phyloP scores from a whole-genome alignment of 2,113 vertebrate genomes.

The Tapirus terrestris region DNA sequence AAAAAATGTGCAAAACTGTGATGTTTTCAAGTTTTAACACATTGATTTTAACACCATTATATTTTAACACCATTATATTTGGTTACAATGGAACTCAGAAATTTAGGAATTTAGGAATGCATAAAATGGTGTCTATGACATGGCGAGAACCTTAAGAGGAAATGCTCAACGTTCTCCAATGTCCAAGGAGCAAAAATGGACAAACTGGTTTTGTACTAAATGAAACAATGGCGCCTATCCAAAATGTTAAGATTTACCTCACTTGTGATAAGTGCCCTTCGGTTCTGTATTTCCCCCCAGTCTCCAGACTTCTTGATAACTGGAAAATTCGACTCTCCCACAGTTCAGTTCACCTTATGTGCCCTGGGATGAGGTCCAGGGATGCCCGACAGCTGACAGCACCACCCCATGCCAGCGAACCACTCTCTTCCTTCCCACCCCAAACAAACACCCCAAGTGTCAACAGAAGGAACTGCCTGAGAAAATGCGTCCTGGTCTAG shows the following conservation, averaged over 20 bases:
- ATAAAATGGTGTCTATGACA: rapidly evolving
- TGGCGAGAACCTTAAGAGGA: not conserved
- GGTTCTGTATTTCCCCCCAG: not conserved
- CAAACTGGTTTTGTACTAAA: not conserved
- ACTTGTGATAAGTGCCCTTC: not conserved
- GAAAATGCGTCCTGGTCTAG: not conserved
- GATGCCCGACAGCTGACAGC: not conserved
- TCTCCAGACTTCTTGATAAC: not conserved
- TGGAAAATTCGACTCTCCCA: not conserved
- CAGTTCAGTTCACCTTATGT: not conserved
- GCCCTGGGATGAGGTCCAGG: not conserved
- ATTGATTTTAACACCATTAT: rapidly evolving
- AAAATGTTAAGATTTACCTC: not conserved
- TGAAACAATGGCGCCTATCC: not conserved
- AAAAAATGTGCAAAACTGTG: not conserved
- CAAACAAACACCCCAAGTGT: rapidly evolving
- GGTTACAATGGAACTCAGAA: not conserved
- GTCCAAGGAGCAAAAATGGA: not conserved
- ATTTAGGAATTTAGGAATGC: not conserved
- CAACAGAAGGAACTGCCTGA: not conserved
- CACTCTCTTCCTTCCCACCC: rapidly evolving
- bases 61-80: rapidly evolving
- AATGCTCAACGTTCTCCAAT: not conserved
- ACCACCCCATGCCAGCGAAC: rapidly evolving
- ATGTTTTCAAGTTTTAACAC: too few species aligned